These are phyloP conservation scores for Dysdera silvatica DNA, from an alignment of 1,140 invertebrate species.

Conservation along the genomic window DNA sequence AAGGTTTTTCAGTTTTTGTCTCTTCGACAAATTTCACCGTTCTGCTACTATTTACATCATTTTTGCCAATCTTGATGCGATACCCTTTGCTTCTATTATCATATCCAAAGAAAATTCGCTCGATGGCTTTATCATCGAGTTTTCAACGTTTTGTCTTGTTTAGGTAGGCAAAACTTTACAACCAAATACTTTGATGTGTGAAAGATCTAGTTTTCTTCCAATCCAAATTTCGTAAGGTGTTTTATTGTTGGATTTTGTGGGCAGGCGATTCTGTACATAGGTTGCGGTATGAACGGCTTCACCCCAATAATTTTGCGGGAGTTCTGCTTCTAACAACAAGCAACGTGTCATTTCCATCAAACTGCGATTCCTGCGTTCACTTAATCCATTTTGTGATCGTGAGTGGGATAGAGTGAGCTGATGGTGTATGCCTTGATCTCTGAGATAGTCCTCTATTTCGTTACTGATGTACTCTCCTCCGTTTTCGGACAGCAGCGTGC, in stretches of 20 bases:
- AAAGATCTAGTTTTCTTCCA: no score
- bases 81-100: neutral
- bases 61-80: no score
- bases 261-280: conserved; percentile 26
- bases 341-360: conserved; percentile 35
- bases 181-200: no score
- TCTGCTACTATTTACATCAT: no score
- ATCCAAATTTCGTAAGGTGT: conserved; percentile 32
- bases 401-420: conserved; percentile 26
- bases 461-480: conserved; percentile 1
- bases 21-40: no score
- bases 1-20: no score
- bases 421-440: conserved; percentile 28
- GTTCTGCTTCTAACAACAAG: conserved; percentile 27
- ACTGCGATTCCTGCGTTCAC: conserved; percentile 42
- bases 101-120: conserved; percentile 16
- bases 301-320: conserved; percentile 33
- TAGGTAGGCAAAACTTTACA: no score
- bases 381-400: conserved; percentile 35
- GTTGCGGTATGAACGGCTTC: conserved; percentile 33
- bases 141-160: neutral
- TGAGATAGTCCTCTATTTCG: conserved; percentile 11
- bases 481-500: conserved; percentile 4
- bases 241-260: neutral
- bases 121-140: conserved; percentile 11